Base-by-base conservation (phyloP, 2,113 vertebrate species). In the Macrotis lagotis region DNA sequence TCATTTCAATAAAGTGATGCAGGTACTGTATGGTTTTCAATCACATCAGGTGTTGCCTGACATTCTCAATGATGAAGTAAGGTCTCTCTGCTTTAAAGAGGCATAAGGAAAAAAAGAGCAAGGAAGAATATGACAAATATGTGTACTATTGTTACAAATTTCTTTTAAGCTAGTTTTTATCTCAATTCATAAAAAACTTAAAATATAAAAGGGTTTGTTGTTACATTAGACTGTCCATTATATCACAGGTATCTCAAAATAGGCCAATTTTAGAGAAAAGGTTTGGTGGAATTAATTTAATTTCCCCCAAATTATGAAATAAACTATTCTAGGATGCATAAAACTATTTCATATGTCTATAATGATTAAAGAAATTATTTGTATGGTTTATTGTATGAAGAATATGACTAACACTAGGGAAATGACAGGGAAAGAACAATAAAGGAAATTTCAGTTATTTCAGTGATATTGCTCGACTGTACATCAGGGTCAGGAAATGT, bases 11-110 rank as follows among this genome's bases (percentile, higher is more conserved):
- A 96, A 96, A n/a, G 92, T 51, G 53, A 96, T 44, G 49, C 59
- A 96, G 44, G 91, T 6, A 89, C 48, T 50, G 28, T n/a, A 59
- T 88, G 50, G 50, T 96, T 97, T 97, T 93, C 97, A 94, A 88
- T 92, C n/a, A 37, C 9, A 92, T 88, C 9, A 90, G 11, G 53
- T 89, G 7, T 25, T 26, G 94, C 50, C 90, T 96, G 91, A 95
- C 55, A 95, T 94, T 95, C 92, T 91, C 48, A 96, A 25, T 95
- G 89, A 97, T 52, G 44, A 97, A 95, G 52, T 52, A 91, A 94
- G 93, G 94, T 50, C 25, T 51, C 92, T 96, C 89, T 22, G 91
- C 48, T 25, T 49, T 83, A 50, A 96, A 94, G 94, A 94, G 37
- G 88, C 92, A 91, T 89, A 53, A 44, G 50, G n/a, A n/a, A 59